Conservation (phyloP, 2,113 vertebrate genomes). For the Isichthys henryi region DNA sequence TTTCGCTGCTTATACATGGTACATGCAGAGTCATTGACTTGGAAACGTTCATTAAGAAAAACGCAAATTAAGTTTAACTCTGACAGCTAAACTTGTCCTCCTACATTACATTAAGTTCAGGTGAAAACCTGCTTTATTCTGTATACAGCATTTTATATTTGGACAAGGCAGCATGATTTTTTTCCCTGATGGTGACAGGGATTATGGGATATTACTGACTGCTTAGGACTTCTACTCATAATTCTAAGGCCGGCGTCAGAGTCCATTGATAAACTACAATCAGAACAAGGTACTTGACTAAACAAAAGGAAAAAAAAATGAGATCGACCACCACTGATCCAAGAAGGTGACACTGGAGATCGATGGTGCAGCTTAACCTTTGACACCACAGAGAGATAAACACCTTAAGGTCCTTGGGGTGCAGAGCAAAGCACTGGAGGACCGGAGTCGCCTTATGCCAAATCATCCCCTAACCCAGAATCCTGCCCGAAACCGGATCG, state of each 20-base stretch:
- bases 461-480: not conserved
- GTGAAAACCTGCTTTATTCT: not conserved
- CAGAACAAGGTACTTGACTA: not conserved
- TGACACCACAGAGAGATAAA: not conserved
- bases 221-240: not conserved
- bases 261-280: not conserved
- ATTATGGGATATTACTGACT: not conserved
- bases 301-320: not conserved
- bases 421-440: not conserved
- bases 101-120: not conserved
- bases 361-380: not conserved
- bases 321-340: not conserved
- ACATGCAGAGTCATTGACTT: not conserved
- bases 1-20: not conserved
- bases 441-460: not conserved
- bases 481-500: not conserved
- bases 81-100: not conserved
- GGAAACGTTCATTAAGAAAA: not conserved
- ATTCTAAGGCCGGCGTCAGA: not conserved
- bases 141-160: not conserved
- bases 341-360: not conserved
- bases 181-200: not conserved
- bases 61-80: not conserved
- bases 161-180: not conserved
- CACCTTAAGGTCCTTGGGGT: not conserved